Conservation (phyloP, 2,797 vertebrate species). For the Paramormyrops hopkinsi region DNA sequence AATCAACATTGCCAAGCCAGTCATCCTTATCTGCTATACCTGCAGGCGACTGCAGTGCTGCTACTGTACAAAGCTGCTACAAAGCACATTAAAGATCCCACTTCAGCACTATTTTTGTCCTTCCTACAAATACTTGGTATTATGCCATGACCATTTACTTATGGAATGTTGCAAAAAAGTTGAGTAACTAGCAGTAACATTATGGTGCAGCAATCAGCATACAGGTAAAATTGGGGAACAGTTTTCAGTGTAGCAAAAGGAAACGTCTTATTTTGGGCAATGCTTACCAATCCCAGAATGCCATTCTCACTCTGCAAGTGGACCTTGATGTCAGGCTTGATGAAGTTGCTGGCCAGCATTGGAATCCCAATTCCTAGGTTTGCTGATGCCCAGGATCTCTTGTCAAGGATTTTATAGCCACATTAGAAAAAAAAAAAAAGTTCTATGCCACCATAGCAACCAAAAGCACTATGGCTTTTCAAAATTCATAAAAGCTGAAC, state of each 20-base stretch:
- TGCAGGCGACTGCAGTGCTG: background rate
- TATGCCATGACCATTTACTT: background rate
- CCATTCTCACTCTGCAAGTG: constrained; percentile 98
- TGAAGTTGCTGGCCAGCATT: constrained; percentile 94
- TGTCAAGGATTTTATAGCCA: constrained; percentile 43
- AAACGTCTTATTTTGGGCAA: background rate
- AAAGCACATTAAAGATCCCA: background rate
- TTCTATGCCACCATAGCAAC: background rate
- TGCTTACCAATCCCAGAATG: constrained; percentile 92
- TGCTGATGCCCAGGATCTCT: constrained; percentile 56
- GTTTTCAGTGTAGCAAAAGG: background rate
- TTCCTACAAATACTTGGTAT: background rate
- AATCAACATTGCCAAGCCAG: background rate
- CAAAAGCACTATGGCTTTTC: background rate
- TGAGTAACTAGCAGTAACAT: background rate
- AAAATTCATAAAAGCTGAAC: constrained; percentile 7
- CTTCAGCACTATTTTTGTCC: background rate
- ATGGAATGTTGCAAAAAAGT: background rate
- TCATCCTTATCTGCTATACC: background rate
- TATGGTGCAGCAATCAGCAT: background rate
- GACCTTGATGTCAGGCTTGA: constrained; percentile 85
- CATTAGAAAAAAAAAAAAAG: background rate
- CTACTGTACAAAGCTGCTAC: background rate
- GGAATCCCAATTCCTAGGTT: constrained; percentile 98
- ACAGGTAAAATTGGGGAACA: background rate